A percentile compares a stretch with the other conserved stretches of the same genome.
These are phyloP conservation scores for Chesias legatella DNA, from an alignment of 2,888 invertebrate species.

Conservation along the genomic window DNA sequence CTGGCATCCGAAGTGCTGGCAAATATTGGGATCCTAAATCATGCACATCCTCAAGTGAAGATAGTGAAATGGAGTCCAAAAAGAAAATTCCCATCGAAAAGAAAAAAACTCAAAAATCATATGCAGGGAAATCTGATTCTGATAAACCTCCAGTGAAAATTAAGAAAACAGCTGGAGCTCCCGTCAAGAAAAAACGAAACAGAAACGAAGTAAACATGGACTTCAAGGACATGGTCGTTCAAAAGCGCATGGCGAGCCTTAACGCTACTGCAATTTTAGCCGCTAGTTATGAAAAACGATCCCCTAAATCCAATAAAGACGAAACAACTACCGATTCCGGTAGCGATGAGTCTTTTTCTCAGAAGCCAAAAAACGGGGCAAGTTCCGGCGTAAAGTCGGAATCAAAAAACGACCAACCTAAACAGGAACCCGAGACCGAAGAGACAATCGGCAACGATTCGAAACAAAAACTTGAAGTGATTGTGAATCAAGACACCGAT, in stretches of 20 bases:
- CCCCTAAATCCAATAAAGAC: conserved; percentile 79
- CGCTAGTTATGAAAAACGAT: conserved; percentile 90
- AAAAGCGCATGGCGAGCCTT: conserved; percentile 94
- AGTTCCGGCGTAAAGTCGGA: conserved; percentile 79
- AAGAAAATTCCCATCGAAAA: conserved; percentile 57
- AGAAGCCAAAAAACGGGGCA: conserved; percentile 76
- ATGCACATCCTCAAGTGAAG: conserved; percentile 82
- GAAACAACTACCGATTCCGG: conserved; percentile 81
- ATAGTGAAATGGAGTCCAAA: conserved; percentile 72
- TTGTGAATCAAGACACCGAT: conserved; percentile 92
- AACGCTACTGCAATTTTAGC: conserved; percentile 95
- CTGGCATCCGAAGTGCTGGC: conserved; percentile 87
- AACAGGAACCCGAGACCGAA: conserved; percentile 66
- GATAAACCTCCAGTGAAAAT: conserved; percentile 72
- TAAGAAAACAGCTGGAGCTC: conserved; percentile 65
- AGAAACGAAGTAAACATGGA: conserved; percentile 86
- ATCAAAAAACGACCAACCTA: conserved; percentile 67
- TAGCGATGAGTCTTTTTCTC: conserved; percentile 75
- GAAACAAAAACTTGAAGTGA: conserved; percentile 86
- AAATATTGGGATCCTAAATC: conserved; percentile 93
- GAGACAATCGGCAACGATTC: conserved; percentile 51
- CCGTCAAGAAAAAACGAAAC: conserved; percentile 78
- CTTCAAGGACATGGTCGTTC: conserved; percentile 91
- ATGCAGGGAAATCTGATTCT: conserved; percentile 68
- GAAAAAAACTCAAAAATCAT: conserved; percentile 62